Percentiles rank a stretch among this genome's conserved stretches.
Evolutionary conservation across 1,140 invertebrate species (phyloP).

Genomic region (Micrasema longulum): DNA sequence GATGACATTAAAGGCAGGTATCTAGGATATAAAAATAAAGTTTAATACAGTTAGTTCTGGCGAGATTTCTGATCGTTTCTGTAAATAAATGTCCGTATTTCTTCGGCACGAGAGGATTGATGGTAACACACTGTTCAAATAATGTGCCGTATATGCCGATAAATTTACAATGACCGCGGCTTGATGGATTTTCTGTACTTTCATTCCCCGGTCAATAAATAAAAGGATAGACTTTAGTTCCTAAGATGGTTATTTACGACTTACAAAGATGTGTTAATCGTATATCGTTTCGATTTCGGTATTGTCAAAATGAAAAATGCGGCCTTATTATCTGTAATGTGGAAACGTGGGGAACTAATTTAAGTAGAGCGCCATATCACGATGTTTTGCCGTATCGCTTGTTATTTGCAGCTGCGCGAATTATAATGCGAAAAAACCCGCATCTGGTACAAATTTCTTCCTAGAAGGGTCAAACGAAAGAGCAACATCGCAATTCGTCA

Average conservation of each 20-base stretch:
- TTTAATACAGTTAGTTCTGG: too few relatives aligned
- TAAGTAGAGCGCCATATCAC: conserved; percentile 41
- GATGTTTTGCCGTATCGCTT: conserved; percentile 1
- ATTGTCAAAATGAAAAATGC: conserved; percentile 54
- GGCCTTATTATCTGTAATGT: conserved; percentile 44
- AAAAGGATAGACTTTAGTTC: background rate
- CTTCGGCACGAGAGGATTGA: too few relatives aligned
- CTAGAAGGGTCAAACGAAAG: conserved; percentile 46
- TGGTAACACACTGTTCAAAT: too few relatives aligned
- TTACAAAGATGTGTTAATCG: conserved; percentile 30
- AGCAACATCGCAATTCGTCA: conserved; percentile 41
- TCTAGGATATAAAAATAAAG: too few relatives aligned
- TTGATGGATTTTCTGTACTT: conserved; percentile 14
- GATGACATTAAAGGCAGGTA: too few relatives aligned
- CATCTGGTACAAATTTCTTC: conserved; percentile 48
- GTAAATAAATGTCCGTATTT: too few relatives aligned
- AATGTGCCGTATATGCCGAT: background rate
- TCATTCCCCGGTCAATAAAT: conserved; percentile 2
- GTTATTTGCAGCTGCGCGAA: conserved; percentile 38
- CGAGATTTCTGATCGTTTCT: too few relatives aligned
- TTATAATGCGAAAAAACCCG: conserved; percentile 41
- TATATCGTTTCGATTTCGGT: conserved; percentile 43
- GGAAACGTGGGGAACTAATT: conserved; percentile 49
- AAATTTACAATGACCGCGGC: conserved; percentile 11
- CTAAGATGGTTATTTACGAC: conserved; percentile 24